These are phyloP conservation scores for Sisor rabdophorus DNA, from an alignment of 2,113 vertebrate species.

Conservation along the genomic window DNA sequence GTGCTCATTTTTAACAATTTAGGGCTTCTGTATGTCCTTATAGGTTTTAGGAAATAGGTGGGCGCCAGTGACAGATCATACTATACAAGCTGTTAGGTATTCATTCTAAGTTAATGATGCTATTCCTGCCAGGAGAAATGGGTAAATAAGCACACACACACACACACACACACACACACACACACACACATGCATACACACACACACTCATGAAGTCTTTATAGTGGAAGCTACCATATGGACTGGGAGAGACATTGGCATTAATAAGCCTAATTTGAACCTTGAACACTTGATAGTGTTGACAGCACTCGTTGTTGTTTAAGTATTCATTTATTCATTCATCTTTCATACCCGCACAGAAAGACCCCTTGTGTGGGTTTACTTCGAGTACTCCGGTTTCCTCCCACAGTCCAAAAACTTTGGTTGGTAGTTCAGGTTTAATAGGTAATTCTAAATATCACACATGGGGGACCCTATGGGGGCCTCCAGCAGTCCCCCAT, in stretches of 20 bases:
- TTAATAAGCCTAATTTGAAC: slow-evolving; percentile 16
- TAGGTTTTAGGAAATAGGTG: background rate
- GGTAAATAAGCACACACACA: slow-evolving; percentile 3
- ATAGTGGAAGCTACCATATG: background rate
- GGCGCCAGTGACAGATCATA: background rate
- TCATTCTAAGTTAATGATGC: slow-evolving; percentile 17
- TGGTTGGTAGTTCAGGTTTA: too few species aligned
- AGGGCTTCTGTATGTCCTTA: background rate
- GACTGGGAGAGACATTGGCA: background rate
- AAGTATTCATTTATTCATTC: too few species aligned
- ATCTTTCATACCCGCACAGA: too few species aligned
- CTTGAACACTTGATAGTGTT: background rate
- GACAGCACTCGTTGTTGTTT: too few species aligned
- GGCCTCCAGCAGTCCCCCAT: too few species aligned
- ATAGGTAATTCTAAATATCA: too few species aligned
- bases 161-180: background rate
- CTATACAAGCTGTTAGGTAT: slow-evolving; percentile 2
- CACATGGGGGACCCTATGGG: too few species aligned
- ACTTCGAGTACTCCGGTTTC: too few species aligned
- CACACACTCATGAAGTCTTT: background rate
- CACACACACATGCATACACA: background rate
- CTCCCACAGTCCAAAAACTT: too few species aligned
- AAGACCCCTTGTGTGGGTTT: too few species aligned
- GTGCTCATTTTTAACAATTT: slow-evolving; percentile 9
- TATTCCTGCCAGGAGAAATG: background rate